Percentiles rank a stretch among this genome's conserved stretches.
phyloP scores from a whole-genome alignment of 2,797 vertebrate species.

The Micropoecilia bifurca region DNA sequence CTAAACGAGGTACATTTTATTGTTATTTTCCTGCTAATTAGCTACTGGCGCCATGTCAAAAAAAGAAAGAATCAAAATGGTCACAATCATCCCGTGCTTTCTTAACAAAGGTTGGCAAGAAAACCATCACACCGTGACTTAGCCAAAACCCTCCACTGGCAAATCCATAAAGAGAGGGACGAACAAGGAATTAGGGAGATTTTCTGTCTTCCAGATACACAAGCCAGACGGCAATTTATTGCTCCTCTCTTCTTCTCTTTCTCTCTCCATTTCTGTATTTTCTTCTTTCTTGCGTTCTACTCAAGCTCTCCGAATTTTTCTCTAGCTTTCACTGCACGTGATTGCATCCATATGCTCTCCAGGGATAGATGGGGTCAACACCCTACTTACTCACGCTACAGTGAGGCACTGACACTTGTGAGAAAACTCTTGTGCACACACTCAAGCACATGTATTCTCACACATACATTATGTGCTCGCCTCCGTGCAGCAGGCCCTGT shows the following conservation, averaged over 20 bases:
- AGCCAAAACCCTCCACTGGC: conserved; percentile 71
- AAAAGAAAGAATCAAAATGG: conserved; percentile 53
- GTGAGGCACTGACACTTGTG: conserved; percentile 79
- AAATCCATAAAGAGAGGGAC: conserved; percentile 73
- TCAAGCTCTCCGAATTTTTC: conserved; percentile 51
- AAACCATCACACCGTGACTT: conserved; percentile 70
- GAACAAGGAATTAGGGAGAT: conserved; percentile 77
- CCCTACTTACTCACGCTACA: conserved; percentile 82
- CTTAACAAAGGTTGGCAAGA: conserved; percentile 65
- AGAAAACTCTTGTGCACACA: conserved; percentile 64
- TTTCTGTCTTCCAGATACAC: conserved; percentile 73
- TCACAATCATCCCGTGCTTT: conserved; percentile 64
- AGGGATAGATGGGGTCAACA: conserved; percentile 80
- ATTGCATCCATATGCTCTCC: conserved; percentile 82
- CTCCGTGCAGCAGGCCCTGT: conserved; percentile 43
- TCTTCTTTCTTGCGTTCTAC: conserved; percentile 36
- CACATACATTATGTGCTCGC: conserved; percentile 46
- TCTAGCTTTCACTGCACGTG: conserved; percentile 54
- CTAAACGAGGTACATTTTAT: conserved; percentile 38
- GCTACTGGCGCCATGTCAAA: conserved; percentile 51
- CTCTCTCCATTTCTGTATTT: conserved; percentile 41
- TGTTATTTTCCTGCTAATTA: conserved; percentile 61
- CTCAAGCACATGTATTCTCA: conserved; percentile 19
- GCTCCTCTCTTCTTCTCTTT: conserved; percentile 38
- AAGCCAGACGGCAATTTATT: conserved; percentile 70